A percentile compares a stretch with the other conserved stretches of the same genome.
Conservation (phyloP, 2,113 vertebrate genomes). For the Polyodon spathula region DNA sequence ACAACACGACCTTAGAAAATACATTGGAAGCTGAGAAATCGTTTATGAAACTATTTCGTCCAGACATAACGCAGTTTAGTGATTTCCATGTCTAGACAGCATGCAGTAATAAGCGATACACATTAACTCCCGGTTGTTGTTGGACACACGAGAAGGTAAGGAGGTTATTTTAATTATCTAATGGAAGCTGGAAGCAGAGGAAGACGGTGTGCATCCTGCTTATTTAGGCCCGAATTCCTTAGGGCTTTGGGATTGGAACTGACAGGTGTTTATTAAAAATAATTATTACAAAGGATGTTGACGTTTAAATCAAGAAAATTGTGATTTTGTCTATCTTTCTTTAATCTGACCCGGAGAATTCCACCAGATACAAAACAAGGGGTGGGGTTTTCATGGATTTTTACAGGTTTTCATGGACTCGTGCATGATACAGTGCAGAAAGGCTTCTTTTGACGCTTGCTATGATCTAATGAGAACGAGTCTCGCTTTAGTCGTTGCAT, state of each 20-base stretch:
- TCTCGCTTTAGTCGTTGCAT: too few relatives aligned
- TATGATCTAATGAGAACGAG: too few relatives aligned
- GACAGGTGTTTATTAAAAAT: background rate
- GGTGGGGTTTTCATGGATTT: too few relatives aligned
- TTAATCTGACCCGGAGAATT: too few relatives aligned
- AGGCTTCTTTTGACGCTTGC: too few relatives aligned
- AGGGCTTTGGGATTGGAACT: background rate
- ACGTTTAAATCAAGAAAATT: background rate
- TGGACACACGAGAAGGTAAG: slow-evolving; percentile 48
- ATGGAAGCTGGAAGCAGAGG: slow-evolving; percentile 15
- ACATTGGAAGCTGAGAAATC: background rate
- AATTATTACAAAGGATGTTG: background rate
- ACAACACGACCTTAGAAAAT: slow-evolving; percentile 1
- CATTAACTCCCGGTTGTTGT: background rate
- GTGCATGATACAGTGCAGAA: too few relatives aligned
- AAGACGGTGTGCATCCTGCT: too few relatives aligned
- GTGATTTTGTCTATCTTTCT: too few relatives aligned
- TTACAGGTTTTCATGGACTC: too few relatives aligned
- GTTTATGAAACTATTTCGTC: background rate
- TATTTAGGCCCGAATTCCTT: background rate
- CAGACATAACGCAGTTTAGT: background rate
- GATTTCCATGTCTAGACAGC: background rate
- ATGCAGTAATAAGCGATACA: background rate
- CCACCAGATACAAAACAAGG: too few relatives aligned
- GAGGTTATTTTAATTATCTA: slow-evolving; percentile 43